Conservation (phyloP, 2,797 vertebrate genomes). For the Triplophysa bombifrons region DNA sequence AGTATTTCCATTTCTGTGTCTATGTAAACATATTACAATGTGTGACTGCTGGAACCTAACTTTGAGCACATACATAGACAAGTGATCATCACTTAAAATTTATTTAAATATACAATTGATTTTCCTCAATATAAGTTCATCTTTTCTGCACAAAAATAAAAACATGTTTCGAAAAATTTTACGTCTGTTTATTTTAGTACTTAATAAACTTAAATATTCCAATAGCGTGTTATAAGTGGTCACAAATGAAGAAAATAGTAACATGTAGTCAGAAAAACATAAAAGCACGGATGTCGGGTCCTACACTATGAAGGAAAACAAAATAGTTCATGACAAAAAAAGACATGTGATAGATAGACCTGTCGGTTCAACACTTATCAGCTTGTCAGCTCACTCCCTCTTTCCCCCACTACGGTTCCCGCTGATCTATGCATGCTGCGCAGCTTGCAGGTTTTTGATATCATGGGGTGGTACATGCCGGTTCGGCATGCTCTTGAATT, state of each 20-base stretch:
- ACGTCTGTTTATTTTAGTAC: no score
- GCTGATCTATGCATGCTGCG: constrained; percentile 53
- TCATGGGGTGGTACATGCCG: constrained; percentile 6
- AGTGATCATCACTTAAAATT: no score
- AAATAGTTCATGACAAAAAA: constrained; percentile 29
- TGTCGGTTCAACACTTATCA: constrained; percentile 54
- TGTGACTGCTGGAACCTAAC: no score
- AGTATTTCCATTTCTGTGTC: no score
- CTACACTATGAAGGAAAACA: constrained; percentile 14
- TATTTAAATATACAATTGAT: no score
- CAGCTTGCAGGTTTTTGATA: constrained; percentile 34
- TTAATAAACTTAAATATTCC: background rate
- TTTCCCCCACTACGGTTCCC: constrained; percentile 34
- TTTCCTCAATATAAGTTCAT: no score
- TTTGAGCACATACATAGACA: no score
- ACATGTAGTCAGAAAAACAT: background rate
- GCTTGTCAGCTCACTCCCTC: constrained; percentile 49
- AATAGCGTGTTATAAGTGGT: background rate
- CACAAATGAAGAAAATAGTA: constrained; percentile 1
- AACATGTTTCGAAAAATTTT: no score
- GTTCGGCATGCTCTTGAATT: background rate
- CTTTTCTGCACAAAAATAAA: no score
- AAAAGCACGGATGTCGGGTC: constrained; percentile 12
- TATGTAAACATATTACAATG: no score
- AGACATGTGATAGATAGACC: constrained; percentile 40